Conservation (phyloP, 1,140 invertebrate genomes). For the Papilio helenus region DNA sequence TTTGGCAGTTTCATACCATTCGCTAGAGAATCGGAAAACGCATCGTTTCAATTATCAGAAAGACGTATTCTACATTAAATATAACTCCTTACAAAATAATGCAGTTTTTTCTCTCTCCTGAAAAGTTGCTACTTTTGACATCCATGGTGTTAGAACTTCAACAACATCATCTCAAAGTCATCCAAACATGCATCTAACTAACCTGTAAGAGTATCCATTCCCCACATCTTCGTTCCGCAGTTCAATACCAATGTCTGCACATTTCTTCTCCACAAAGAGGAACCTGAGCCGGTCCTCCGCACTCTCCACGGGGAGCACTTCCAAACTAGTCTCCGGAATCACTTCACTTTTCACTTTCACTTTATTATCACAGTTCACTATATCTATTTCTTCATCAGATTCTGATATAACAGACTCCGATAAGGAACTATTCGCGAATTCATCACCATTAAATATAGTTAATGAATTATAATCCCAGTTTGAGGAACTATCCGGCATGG, state of each 20-base stretch:
- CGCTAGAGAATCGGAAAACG: no score
- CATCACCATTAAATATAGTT: conserved; percentile 51
- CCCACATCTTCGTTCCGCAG: conserved; percentile 77
- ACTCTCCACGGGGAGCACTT: conserved; percentile 64
- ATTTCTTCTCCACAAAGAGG: conserved; percentile 70
- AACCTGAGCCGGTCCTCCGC: conserved; percentile 67
- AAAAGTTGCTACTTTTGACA: no score
- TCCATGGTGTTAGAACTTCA: no score
- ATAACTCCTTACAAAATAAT: no score
- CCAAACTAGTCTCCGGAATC: conserved; percentile 43
- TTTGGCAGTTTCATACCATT: no score
- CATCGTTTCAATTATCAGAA: neutral
- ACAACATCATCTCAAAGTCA: no score
- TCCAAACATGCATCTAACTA: conserved; percentile 39
- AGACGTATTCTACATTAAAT: no score
- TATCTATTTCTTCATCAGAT: conserved; percentile 73
- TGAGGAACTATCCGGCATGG: conserved; percentile 60
- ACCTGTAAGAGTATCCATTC: conserved; percentile 73
- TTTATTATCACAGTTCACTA: conserved; percentile 46
- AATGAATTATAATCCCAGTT: conserved; percentile 51
- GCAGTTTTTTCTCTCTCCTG: no score
- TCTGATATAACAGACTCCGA: conserved; percentile 44
- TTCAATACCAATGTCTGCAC: conserved; percentile 73
- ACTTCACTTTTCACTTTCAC: conserved; percentile 50
- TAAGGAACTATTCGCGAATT: conserved; percentile 37